Conservation (phyloP, 2,113 vertebrate species). For the Microtus montanus region DNA sequence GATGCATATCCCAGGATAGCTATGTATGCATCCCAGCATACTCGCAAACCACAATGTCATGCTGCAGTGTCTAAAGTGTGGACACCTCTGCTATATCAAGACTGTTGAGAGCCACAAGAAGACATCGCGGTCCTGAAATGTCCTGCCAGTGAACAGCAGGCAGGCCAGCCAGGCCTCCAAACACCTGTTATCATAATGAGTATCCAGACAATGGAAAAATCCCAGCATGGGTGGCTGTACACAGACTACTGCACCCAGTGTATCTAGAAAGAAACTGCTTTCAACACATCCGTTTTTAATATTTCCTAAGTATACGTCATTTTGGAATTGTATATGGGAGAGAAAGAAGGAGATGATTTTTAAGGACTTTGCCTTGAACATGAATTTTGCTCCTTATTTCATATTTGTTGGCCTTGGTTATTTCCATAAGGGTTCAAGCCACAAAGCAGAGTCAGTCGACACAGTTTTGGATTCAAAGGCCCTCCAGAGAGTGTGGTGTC, state of each 20-base stretch:
- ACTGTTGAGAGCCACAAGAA: neutral
- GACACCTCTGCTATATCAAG: neutral
- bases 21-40: neutral
- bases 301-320: neutral
- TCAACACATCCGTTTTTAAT: neutral
- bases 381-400: neutral
- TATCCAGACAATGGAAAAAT: neutral
- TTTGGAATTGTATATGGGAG: neutral
- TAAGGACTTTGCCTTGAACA: neutral
- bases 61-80: neutral
- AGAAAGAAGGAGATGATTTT: neutral
- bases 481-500: accelerated
- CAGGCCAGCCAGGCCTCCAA: accelerated
- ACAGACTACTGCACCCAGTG: accelerated
- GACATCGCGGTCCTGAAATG: no score
- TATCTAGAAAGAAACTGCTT: neutral
- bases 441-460: neutral
- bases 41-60: neutral
- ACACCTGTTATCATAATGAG: neutral
- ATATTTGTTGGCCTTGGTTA: neutral
- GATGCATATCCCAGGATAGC: neutral
- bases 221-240: neutral
- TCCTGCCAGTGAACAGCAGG: accelerated
- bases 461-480: accelerated
- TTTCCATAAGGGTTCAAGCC: no score